Evolutionary conservation across 2,113 vertebrate genomes (phyloP), one percentile per base, ranked within the genome.

Genomic region (Bucco capensis): DNA sequence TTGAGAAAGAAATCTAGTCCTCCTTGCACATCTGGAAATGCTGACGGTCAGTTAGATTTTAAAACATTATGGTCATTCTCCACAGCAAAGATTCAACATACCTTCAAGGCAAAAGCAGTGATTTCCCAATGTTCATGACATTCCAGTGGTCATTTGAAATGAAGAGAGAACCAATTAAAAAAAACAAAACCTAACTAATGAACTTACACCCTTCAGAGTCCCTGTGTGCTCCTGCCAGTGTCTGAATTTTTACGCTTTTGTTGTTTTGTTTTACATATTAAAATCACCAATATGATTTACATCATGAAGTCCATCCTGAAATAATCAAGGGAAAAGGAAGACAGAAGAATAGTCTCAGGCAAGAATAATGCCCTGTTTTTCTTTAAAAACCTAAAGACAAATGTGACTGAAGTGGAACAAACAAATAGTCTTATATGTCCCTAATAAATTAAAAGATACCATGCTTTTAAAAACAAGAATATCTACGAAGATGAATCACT

Each of bases 11-110:
- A 92, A 95, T 84, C 22, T 19, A 90, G 80, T 44, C 70, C 67
- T 73, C 42, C 82, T 90, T 94, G 83, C 96, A 96, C 97, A 98
- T 96, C 97, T 97, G 97, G 97, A 97, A 97, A 90, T 53, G 86
- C n/a, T 96, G 96, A 96, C 74, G 74, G 91, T 86, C 95, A 96
- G 95, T 91, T 42, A 74, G 78, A 86, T 94, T 94, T 93, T 89
- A 80, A 94, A 94, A 90, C 87, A 75, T 21, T 74, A 77, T 70
- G 83, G 94, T 88, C 94, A 90, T 94, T 95, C 71, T 93, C 89
- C 92, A 76, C 87, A 97, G 73, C 91, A 82, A 88, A 95, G 86
- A 77, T 62, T 89, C 83, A 80, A 54, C 70, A 65, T 89, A 95
- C 93, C 94, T 96, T 50, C 25, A 22, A 96, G 96, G 92, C 96